A percentile compares a stretch with the other conserved stretches of the same genome.
These are phyloP conservation scores for Eutolmus rufibarbis DNA, from an alignment of 2,888 invertebrate genomes.

Conservation along the genomic window DNA sequence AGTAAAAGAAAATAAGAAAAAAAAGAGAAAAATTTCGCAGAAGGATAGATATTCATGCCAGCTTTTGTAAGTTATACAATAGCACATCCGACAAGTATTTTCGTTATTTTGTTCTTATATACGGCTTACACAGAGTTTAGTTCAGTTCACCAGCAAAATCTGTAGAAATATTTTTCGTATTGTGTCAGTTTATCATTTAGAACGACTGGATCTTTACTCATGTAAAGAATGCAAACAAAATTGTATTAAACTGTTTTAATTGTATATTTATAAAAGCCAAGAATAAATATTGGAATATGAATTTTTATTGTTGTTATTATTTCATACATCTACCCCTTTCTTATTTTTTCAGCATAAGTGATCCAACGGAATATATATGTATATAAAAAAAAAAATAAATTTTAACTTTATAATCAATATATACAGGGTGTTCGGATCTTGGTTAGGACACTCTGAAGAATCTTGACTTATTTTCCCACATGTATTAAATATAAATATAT, in stretches of 20 bases:
- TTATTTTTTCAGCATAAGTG: not conserved
- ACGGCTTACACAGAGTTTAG: not conserved
- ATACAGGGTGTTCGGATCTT: too few relatives aligned
- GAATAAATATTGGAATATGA: conserved; percentile 47
- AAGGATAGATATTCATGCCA: conserved; percentile 1
- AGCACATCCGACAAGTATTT: conserved; percentile 1
- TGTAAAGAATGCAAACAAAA: conserved; percentile 34
- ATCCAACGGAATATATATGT: not conserved
- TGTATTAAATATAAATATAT: too few relatives aligned
- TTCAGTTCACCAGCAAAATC: not conserved
- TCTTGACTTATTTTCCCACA: too few relatives aligned
- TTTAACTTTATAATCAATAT: too few relatives aligned
- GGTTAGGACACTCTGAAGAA: too few relatives aligned
- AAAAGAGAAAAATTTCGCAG: not conserved
- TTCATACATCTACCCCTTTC: not conserved
- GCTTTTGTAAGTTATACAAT: conserved; percentile 25
- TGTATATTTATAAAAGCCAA: conserved; percentile 47
- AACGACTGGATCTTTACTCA: conserved; percentile 13
- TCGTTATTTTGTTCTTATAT: not conserved
- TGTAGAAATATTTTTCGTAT: conserved; percentile 17
- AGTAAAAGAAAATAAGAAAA: conserved; percentile 16
- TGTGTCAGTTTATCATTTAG: conserved; percentile 6
- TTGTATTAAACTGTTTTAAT: conserved; percentile 41
- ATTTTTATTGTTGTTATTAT: conserved; percentile 41
- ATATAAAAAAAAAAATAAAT: too few relatives aligned